These are phyloP conservation scores for Campylomormyrus numenius DNA, from an alignment of 2,113 vertebrate species.

Conservation along the genomic window DNA sequence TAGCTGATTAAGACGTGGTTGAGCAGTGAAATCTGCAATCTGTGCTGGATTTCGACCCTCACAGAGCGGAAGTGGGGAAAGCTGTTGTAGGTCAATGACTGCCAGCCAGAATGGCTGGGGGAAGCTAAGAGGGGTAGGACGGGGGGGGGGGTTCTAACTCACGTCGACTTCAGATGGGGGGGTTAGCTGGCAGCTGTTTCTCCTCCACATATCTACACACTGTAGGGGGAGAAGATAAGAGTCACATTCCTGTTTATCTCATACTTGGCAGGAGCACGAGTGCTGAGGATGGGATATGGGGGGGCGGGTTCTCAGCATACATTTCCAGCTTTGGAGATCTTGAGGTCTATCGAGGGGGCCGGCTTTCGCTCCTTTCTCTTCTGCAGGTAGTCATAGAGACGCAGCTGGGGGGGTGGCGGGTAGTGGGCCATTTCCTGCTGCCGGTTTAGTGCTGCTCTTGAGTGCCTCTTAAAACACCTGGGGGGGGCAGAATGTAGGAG, in stretches of 20 bases:
- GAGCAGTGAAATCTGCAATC: not conserved
- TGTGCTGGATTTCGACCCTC: not conserved
- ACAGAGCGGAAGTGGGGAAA: not conserved
- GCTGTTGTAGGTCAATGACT: not conserved
- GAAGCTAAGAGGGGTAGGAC: not conserved
- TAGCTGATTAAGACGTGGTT: not conserved
- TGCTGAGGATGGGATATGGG: not conserved
- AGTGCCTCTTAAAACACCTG: slow-evolving; percentile 90
- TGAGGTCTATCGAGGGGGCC: slow-evolving; percentile 81
- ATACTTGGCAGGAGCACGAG: not conserved
- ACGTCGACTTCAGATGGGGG: too few relatives aligned
- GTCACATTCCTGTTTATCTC: not conserved
- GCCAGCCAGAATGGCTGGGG: not conserved
- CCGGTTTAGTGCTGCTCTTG: slow-evolving; percentile 82
- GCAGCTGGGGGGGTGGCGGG: slow-evolving; percentile 80
- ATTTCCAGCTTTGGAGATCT: slow-evolving; percentile 95
- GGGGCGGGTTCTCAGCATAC: slow-evolving; percentile 54
- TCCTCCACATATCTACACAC: slow-evolving; percentile 98
- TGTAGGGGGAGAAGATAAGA: slow-evolving; percentile 35
- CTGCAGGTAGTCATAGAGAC: slow-evolving; percentile 88
- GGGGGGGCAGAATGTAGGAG: not conserved
- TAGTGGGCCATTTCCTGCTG: slow-evolving; percentile 85
- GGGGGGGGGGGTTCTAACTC: too few relatives aligned
- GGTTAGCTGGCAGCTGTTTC: slow-evolving; percentile 78
- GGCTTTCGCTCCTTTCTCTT: slow-evolving; percentile 88